Evolutionary conservation across 2,888 invertebrate genomes (phyloP).

Genomic region (Dasysyrphus tricinctus): DNA sequence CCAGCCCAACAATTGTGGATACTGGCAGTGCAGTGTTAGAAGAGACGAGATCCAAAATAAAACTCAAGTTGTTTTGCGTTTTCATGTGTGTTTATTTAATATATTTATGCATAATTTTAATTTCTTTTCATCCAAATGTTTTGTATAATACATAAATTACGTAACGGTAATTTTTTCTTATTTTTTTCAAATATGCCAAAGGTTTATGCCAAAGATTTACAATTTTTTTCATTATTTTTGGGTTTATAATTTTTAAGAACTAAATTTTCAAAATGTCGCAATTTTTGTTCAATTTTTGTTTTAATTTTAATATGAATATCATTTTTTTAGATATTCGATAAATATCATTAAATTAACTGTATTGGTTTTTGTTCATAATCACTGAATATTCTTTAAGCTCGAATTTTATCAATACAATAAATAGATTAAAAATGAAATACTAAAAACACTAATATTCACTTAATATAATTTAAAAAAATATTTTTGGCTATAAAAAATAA

Average conservation of each 20-base stretch:
- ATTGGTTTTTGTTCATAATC: slow-evolving; percentile 49
- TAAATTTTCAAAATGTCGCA: slow-evolving; percentile 60
- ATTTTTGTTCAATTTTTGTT: slow-evolving; percentile 28
- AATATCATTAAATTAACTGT: slow-evolving; percentile 81
- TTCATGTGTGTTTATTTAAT: slow-evolving; percentile 72
- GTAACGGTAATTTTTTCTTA: slow-evolving; percentile 56
- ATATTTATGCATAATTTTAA: slow-evolving; percentile 71
- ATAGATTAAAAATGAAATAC: slow-evolving; percentile 74
- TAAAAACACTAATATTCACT: slow-evolving; percentile 77
- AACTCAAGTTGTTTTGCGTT: slow-evolving; percentile 33
- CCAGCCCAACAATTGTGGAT: too few species aligned
- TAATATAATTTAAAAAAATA: slow-evolving; percentile 78
- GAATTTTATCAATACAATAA: slow-evolving; percentile 72
- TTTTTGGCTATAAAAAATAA: slow-evolving; percentile 79
- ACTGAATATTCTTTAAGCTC: slow-evolving; percentile 75
- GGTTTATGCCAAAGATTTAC: slow-evolving; percentile 41
- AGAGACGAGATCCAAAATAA: neutral
- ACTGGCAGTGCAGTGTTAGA: too few species aligned
- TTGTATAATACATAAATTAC: slow-evolving; percentile 71
- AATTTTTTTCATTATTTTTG: slow-evolving; percentile 28
- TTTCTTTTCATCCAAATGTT: slow-evolving; percentile 65
- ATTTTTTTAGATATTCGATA: slow-evolving; percentile 46
- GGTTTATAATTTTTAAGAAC: slow-evolving; percentile 13
- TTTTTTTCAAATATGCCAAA: slow-evolving; percentile 54
- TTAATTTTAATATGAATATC: slow-evolving; percentile 9